A percentile compares a stretch with the other conserved stretches of the same genome.
Evolutionary conservation across 2,113 vertebrate species (phyloP).

Genomic region (Callipepla californica): DNA sequence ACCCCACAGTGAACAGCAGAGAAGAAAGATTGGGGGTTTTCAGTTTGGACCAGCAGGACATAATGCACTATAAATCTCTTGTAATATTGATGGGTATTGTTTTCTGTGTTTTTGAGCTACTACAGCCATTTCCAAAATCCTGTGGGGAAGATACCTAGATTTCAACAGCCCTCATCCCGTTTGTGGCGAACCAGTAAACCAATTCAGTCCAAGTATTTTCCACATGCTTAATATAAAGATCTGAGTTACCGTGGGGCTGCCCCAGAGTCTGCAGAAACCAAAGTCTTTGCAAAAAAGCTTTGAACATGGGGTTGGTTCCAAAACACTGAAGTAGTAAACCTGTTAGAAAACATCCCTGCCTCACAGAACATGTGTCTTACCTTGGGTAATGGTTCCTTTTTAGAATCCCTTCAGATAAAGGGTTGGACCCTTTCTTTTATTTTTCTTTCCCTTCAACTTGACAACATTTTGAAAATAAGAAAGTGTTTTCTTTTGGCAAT

Average conservation of each 20-base stretch:
- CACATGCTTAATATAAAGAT: neutral
- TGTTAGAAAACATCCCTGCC: neutral
- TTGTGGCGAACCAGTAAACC: neutral
- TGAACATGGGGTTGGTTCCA: neutral
- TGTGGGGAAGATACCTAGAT: neutral
- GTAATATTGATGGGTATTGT: accelerated
- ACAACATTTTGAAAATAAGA: slow-evolving; percentile 24
- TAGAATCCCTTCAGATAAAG: neutral
- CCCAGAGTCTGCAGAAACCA: neutral
- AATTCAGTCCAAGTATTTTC: neutral
- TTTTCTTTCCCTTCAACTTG: slow-evolving; percentile 21
- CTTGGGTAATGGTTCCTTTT: neutral
- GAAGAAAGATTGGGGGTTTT: neutral
- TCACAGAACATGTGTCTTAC: neutral
- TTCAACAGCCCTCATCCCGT: neutral
- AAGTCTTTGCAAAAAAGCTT: neutral
- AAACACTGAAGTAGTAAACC: neutral
- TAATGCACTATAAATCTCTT: neutral
- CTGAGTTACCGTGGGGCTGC: neutral
- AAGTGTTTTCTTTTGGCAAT: neutral
- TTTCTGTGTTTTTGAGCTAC: neutral
- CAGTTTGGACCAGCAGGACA: neutral
- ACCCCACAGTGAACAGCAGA: neutral
- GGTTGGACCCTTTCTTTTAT: neutral
- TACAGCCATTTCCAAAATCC: neutral